Evolutionary conservation across 2,797 vertebrate genomes (phyloP).

Genomic region (Melanotaenia parkinsoni): DNA sequence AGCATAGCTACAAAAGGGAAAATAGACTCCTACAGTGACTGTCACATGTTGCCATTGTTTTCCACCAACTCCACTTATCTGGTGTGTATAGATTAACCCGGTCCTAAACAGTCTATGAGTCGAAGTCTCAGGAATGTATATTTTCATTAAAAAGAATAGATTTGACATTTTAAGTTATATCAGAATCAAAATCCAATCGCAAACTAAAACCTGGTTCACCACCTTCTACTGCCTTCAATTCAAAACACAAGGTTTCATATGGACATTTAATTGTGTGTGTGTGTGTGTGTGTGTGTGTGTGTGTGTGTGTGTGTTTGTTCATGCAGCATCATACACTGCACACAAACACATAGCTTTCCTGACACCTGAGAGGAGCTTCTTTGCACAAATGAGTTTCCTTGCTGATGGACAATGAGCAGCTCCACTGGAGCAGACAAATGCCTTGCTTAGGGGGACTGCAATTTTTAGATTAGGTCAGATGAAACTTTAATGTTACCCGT

Average conservation of each 20-base stretch:
- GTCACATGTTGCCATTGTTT: neutral
- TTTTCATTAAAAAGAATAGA: neutral
- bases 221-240: slow-evolving; percentile 5
- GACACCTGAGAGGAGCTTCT: slow-evolving; percentile 36
- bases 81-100: too few species aligned
- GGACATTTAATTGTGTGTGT: neutral
- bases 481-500: slow-evolving; percentile 75
- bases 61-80: too few species aligned
- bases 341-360: neutral
- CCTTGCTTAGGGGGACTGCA: slow-evolving; percentile 69
- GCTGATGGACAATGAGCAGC: slow-evolving; percentile 61
- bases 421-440: slow-evolving; percentile 67
- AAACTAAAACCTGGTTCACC: neutral
- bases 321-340: slow-evolving; percentile 23
- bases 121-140: neutral
- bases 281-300: slow-evolving; percentile 6
- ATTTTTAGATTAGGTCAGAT: slow-evolving; percentile 75
- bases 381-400: slow-evolving; percentile 21
- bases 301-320: slow-evolving; percentile 6
- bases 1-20: neutral
- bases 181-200: neutral
- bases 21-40: neutral
- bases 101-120: neutral
- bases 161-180: neutral
- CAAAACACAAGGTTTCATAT: slow-evolving; percentile 5